These are phyloP conservation scores for Pollimyrus isidori DNA, from an alignment of 2,113 vertebrate genomes.

Conservation along the genomic window DNA sequence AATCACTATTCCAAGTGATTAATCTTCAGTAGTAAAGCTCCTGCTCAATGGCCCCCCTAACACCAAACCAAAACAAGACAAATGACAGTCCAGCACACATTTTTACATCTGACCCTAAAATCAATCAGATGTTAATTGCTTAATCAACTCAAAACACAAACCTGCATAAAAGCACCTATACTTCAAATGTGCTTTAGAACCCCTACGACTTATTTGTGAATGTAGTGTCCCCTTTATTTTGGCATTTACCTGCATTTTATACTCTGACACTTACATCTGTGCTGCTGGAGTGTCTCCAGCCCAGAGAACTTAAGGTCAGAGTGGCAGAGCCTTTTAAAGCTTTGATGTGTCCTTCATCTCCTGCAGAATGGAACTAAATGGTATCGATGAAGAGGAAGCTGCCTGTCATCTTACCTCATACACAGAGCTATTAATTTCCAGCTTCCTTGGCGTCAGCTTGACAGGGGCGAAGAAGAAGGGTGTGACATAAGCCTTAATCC, in stretches of 20 bases:
- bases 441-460: constrained; percentile 39
- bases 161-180: neutral
- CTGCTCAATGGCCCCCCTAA: neutral
- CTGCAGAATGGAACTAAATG: neutral
- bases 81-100: neutral
- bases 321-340: neutral
- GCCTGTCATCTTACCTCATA: constrained; percentile 37
- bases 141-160: neutral
- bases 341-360: neutral
- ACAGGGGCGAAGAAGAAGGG: constrained; percentile 38
- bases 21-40: neutral
- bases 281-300: neutral
- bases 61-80: neutral
- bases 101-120: neutral
- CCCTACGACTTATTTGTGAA: neutral
- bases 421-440: constrained; percentile 42
- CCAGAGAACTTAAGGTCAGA: neutral
- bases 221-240: neutral
- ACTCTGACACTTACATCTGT: neutral
- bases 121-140: neutral
- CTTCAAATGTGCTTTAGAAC: neutral
- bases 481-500: constrained; percentile 31
- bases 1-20: neutral
- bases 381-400: neutral
- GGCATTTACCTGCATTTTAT: neutral